Percentiles rank a stretch among this genome's conserved stretches.
phyloP scores from a whole-genome alignment of 1,140 invertebrate genomes.

The Solenopsis invicta region DNA sequence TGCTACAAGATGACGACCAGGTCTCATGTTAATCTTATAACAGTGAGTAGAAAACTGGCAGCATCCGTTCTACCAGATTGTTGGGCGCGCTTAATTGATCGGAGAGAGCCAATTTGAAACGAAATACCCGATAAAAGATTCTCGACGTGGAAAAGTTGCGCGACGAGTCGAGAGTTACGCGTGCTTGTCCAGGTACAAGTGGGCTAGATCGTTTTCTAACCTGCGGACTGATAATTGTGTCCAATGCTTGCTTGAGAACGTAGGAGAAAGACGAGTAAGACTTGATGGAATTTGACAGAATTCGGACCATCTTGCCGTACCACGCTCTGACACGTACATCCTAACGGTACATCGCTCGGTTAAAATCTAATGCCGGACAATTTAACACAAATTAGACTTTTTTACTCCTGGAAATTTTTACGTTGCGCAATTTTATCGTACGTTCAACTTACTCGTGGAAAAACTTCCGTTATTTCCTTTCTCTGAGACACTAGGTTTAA shows the following conservation, averaged over 20 bases:
- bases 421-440: constrained; percentile 4
- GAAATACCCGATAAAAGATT: constrained; percentile 2
- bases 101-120: constrained; percentile 27
- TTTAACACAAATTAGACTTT: constrained; percentile 65
- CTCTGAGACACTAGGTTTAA: constrained; percentile 7
- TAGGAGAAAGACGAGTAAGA: not conserved
- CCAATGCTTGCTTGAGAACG: not conserved
- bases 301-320: not conserved
- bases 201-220: constrained; percentile 27
- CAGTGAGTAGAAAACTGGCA: not conserved
- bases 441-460: not conserved
- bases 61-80: constrained; percentile 1
- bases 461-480: constrained; percentile 7
- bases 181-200: constrained; percentile 58
- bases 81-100: constrained; percentile 29
- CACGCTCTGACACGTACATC: not conserved
- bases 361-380: constrained; percentile 72
- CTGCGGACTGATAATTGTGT: not conserved
- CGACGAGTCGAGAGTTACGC: constrained; percentile 25
- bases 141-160: not conserved
- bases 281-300: constrained; percentile 15
- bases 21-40: not conserved
- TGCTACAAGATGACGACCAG: not conserved
- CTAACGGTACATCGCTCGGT: constrained; percentile 57
- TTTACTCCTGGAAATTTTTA: constrained; percentile 8